Conservation (phyloP, 2,888 invertebrate species). For the Epistrophe eligans region DNA sequence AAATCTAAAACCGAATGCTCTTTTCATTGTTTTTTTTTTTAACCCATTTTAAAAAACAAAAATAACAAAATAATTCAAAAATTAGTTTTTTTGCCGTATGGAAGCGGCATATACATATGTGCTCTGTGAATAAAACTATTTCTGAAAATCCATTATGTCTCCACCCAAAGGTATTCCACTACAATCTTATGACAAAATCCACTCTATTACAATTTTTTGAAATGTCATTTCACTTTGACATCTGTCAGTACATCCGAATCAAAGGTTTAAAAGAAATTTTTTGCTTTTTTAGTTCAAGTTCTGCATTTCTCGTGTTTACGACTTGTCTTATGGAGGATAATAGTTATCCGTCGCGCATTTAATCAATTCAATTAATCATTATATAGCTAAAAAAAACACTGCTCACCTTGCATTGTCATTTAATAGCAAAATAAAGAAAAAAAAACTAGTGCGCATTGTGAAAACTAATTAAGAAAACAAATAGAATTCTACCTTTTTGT, state of each 20-base stretch:
- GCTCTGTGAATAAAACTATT: too few relatives aligned
- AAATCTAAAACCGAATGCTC: too few relatives aligned
- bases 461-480: neutral
- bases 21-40: too few relatives aligned
- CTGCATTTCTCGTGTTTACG: constrained; percentile 25
- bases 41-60: too few relatives aligned
- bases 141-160: constrained; percentile 10
- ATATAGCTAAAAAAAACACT: neutral
- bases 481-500: constrained; percentile 26
- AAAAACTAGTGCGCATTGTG: constrained; percentile 17
- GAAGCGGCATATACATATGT: too few relatives aligned
- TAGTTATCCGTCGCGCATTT: neutral
- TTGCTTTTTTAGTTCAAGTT: constrained; percentile 50
- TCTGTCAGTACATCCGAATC: constrained; percentile 11
- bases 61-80: too few relatives aligned
- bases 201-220: constrained; percentile 24
- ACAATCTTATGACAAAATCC: neutral
- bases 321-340: neutral
- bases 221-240: constrained; percentile 37
- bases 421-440: neutral
- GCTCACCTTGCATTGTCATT: constrained; percentile 22
- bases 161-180: neutral
- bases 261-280: constrained; percentile 18
- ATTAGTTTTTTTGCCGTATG: too few relatives aligned
- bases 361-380: constrained; percentile 1